phyloP scores from a whole-genome alignment of 1,140 invertebrate species.

The Cydia pomonella region DNA sequence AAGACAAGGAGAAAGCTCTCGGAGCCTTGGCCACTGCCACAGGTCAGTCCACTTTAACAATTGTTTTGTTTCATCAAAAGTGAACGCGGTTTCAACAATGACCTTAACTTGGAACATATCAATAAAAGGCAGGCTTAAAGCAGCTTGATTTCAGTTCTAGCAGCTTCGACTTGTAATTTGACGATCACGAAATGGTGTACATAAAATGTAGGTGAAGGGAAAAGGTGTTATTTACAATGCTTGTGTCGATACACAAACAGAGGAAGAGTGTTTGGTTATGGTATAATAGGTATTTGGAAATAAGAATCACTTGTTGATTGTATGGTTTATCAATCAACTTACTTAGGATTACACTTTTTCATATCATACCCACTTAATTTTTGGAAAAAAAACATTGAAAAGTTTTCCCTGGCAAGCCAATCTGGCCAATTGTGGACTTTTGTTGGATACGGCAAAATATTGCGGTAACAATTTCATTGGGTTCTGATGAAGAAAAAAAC shows the following conservation, averaged over 20 bases:
- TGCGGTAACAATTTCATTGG: too few species aligned
- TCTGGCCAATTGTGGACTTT: background rate
- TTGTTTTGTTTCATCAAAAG: background rate
- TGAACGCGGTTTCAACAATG: constrained; percentile 13
- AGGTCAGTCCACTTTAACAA: constrained; percentile 51
- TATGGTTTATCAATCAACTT: background rate
- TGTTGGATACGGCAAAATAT: background rate
- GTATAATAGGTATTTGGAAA: background rate
- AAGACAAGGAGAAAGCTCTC: constrained; percentile 75
- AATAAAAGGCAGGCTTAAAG: background rate
- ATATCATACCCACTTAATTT: background rate
- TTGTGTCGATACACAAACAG: background rate
- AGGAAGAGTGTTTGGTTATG: background rate
- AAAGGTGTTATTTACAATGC: background rate
- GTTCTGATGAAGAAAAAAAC: too few species aligned
- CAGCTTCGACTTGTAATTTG: background rate
- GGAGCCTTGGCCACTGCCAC: constrained; percentile 52
- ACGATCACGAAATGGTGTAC: background rate
- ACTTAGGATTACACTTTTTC: background rate
- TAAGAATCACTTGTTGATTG: background rate
- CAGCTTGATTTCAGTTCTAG: background rate
- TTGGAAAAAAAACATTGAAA: background rate
- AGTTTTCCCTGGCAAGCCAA: background rate
- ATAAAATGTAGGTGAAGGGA: constrained; percentile 11
- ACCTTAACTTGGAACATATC: background rate